Conservation (phyloP, 1,140 invertebrate genomes). For the Rhyzopertha dominica region DNA sequence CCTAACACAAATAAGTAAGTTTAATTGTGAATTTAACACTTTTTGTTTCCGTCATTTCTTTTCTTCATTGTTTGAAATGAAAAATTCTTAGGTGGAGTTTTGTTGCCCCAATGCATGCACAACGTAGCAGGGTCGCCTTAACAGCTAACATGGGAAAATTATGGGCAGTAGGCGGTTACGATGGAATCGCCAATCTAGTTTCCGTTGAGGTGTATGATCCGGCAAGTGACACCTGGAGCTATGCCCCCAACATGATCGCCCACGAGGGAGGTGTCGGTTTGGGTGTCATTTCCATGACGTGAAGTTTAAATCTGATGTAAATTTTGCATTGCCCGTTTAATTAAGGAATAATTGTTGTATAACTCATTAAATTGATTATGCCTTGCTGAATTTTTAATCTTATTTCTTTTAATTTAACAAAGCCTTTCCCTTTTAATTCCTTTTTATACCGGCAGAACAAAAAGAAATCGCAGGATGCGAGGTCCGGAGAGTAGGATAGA, state of each 20-base stretch:
- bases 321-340: too few relatives aligned
- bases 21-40: too few relatives aligned
- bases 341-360: too few relatives aligned
- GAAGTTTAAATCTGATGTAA: conserved; percentile 16
- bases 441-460: too few relatives aligned
- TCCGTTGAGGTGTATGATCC: conserved; percentile 79
- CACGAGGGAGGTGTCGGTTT: conserved; percentile 88
- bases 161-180: conserved; percentile 78
- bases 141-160: conserved; percentile 83
- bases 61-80: too few relatives aligned
- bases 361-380: too few relatives aligned
- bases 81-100: conserved; percentile 75
- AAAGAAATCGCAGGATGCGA: too few relatives aligned
- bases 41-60: too few relatives aligned
- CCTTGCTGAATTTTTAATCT: too few relatives aligned
- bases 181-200: conserved; percentile 70
- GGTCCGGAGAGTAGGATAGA: too few relatives aligned
- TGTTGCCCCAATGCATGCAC: conserved; percentile 79
- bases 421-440: too few relatives aligned
- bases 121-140: conserved; percentile 76
- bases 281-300: conserved; percentile 66
- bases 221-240: conserved; percentile 66
- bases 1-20: conserved; percentile 49
- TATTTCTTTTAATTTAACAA: too few relatives aligned
- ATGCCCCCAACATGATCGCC: conserved; percentile 71